Conservation (phyloP, 2,797 vertebrate species). For the Falco cherrug region DNA sequence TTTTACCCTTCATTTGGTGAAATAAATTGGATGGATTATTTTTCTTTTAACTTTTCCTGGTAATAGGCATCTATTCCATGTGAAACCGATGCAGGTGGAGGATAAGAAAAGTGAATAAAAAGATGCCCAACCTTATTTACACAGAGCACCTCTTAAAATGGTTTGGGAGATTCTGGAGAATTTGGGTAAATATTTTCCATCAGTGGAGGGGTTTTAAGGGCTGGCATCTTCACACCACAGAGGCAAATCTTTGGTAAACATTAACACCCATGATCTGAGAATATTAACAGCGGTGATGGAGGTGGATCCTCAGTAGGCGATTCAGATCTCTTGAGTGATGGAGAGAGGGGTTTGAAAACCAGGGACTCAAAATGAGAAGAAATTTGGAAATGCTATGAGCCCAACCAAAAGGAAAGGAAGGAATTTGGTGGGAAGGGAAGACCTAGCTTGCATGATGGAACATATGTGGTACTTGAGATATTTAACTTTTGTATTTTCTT, state of each 20-base stretch:
- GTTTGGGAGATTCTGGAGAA: neutral
- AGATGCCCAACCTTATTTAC: neutral
- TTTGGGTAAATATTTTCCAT: neutral
- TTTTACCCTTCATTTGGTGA: neutral
- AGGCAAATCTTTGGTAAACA: neutral
- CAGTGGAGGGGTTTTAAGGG: neutral
- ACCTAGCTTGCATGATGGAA: neutral
- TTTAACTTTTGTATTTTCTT: neutral
- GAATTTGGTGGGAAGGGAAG: neutral
- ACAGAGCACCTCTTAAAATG: accelerated
- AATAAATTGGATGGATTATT: neutral
- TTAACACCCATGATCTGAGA: neutral
- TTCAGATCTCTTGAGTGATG: neutral
- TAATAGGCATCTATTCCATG: neutral
- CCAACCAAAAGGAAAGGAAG: neutral
- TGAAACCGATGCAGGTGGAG: neutral
- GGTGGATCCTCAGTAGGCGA: neutral
- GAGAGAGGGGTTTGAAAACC: neutral
- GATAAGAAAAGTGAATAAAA: neutral
- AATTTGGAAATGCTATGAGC: neutral
- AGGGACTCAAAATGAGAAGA: neutral
- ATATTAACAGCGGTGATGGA: neutral
- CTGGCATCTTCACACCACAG: neutral
- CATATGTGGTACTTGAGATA: neutral
- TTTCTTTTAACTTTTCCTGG: neutral